phyloP scores from a whole-genome alignment of 2,113 vertebrate genomes.

The Cavia aperea region DNA sequence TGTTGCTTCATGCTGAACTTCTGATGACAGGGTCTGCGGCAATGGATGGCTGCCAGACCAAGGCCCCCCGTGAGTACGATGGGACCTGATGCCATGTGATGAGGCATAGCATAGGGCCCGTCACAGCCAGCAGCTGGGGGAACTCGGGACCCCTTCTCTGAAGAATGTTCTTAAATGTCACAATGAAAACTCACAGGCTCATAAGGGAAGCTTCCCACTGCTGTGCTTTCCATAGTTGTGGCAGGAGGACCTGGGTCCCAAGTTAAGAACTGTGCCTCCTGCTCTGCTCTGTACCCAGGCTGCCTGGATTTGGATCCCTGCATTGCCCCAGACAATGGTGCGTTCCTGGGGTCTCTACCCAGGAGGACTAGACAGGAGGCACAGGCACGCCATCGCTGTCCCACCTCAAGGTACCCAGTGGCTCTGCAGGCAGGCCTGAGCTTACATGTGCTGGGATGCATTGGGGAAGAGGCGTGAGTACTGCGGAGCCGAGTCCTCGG shows the following conservation, averaged over 20 bases:
- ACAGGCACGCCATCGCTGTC: fast-evolving
- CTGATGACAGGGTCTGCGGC: fast-evolving
- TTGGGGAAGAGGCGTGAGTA: slow-evolving; percentile 93
- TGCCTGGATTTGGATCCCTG: background rate
- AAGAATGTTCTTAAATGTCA: background rate
- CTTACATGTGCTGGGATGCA: slow-evolving; percentile 98
- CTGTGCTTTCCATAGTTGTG: fast-evolving
- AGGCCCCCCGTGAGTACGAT: fast-evolving
- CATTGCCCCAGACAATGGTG: too few relatives aligned
- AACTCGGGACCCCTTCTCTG: fast-evolving
- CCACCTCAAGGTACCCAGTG: fast-evolving
- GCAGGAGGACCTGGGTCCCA: background rate
- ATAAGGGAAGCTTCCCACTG: fast-evolving
- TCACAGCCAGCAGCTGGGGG: background rate
- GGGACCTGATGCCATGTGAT: fast-evolving
- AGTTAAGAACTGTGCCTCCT: fast-evolving
- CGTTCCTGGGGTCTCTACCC: background rate
- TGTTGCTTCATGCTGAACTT: background rate
- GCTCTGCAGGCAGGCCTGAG: background rate
- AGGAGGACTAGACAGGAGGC: background rate
- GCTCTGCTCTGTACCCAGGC: background rate
- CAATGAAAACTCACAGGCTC: background rate
- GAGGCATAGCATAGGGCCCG: background rate
- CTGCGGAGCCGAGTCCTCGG: slow-evolving; percentile 95
- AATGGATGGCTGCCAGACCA: background rate